Base-by-base conservation (phyloP, 2,888 invertebrate genomes). In the Drosophila lutescens region DNA sequence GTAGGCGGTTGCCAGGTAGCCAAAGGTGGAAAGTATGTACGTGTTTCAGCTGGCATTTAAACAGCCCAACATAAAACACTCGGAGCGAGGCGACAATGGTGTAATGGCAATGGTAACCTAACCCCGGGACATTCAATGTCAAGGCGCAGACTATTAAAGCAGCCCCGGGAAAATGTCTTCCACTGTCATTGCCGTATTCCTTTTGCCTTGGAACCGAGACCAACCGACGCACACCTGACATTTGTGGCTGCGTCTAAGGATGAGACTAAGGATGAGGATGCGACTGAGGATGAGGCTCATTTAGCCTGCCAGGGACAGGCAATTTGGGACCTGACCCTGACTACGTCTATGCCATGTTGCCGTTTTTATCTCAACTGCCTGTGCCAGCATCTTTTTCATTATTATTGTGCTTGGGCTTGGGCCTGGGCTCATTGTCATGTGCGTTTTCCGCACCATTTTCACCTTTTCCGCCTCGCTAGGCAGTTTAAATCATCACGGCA, bases 31-130 rank as follows among this genome's bases (percentile, higher is more conserved):
- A 23, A 23, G 23, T 40, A 32, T 8, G 83, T 79, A 81, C 81
- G 81, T 81, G 81, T 76, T 62, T 62, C 56, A 61, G 60, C 54
- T 84, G 79, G 85, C 85, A 86, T 86, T 86, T 86, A 84, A 84
- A 49, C 30, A 71, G 55, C 44, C 77, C 70, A 76, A 70, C 81
- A 84, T 79, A 79, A 76, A 77, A 58, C 55, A 62, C 74, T 69
- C 38, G 49, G 43, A 61, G 66, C 30, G 65, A 65, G 66, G 66
- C 54, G 65, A 66, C 65, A 66, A 66, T 66, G 65, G 54, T 66
- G 65, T 47, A 66, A 66, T 66, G 65, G 54, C 53, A 23, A 23
- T 4, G 3, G 65, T 40, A 47, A 47, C 66, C 66, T 58, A 60
- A 54, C 61, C 85, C 76, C 43, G 26, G 54, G 74, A 86, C 79